These are phyloP conservation scores for Lamprologus ornatipinnis DNA, from an alignment of 2,113 vertebrate genomes.

Conservation along the genomic window DNA sequence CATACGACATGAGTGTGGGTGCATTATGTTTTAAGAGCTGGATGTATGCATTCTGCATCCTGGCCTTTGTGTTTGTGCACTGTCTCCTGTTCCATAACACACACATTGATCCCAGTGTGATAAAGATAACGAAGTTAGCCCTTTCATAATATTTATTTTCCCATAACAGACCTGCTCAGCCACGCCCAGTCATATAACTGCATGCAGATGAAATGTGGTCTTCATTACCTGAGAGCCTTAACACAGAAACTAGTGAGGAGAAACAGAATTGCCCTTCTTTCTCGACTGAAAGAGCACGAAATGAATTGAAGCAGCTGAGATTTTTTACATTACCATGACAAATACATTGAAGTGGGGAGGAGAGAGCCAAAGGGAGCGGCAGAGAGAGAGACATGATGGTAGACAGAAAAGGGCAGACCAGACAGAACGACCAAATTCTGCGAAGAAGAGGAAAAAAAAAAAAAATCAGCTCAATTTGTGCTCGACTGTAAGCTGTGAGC, in stretches of 20 bases:
- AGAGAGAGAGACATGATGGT: slow-evolving; percentile 2
- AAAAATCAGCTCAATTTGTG: slow-evolving; percentile 44
- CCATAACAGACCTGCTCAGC: slow-evolving; percentile 52
- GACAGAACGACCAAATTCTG: slow-evolving; percentile 40
- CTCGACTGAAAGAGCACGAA: slow-evolving; percentile 59
- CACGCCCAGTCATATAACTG: slow-evolving; percentile 58
- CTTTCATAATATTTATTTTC: slow-evolving; percentile 66
- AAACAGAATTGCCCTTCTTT: slow-evolving; percentile 61
- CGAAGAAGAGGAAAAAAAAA: not conserved
- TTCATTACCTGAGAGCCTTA: slow-evolving; percentile 58
- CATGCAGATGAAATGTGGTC: slow-evolving; percentile 67
- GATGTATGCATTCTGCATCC: slow-evolving; percentile 15
- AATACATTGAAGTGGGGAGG: slow-evolving; percentile 33
- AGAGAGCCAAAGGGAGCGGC: not conserved
- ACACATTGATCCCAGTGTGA: slow-evolving; percentile 54
- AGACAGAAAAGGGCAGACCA: slow-evolving; percentile 51
- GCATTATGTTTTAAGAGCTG: not conserved
- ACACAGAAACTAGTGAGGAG: slow-evolving; percentile 34
- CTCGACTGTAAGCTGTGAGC: slow-evolving; percentile 37
- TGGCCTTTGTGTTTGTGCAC: slow-evolving; percentile 39
- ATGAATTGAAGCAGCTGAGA: slow-evolving; percentile 61
- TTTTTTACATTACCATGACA: slow-evolving; percentile 56
- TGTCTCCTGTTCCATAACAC: slow-evolving; percentile 54
- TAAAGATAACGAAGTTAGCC: slow-evolving; percentile 65
- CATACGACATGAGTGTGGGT: not conserved